A percentile compares a stretch with the other conserved stretches of the same genome.
These are phyloP conservation scores for Periphyllus acericola DNA, from an alignment of 2,888 invertebrate genomes.

Conservation along the genomic window DNA sequence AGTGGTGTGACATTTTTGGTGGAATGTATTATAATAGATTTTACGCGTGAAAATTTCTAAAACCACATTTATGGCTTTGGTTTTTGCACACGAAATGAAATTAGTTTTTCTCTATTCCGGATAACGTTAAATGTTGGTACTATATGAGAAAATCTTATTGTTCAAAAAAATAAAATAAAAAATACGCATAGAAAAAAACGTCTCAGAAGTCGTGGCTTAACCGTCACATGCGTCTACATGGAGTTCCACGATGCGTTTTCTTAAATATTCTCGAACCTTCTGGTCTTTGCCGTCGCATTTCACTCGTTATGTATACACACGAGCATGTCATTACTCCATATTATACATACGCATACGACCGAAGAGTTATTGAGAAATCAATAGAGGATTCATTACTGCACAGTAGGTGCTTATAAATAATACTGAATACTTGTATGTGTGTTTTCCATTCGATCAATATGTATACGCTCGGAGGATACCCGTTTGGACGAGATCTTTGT, in stretches of 20 bases:
- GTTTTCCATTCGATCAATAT: constrained; percentile 10
- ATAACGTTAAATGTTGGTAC: background rate
- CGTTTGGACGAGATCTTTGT: constrained; percentile 23
- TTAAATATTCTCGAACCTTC: background rate
- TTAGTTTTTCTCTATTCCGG: too few species aligned
- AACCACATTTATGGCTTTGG: too few species aligned
- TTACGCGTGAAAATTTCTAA: too few species aligned
- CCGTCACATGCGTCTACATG: background rate
- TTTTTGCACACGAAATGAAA: too few species aligned
- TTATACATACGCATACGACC: background rate
- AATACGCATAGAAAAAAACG: background rate
- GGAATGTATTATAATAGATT: too few species aligned
- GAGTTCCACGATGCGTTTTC: background rate
- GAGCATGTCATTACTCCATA: background rate
- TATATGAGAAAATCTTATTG: background rate
- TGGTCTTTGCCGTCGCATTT: constrained; percentile 3
- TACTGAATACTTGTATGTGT: background rate
- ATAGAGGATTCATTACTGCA: constrained; percentile 10
- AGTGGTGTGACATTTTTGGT: background rate
- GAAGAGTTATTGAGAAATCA: constrained; percentile 17
- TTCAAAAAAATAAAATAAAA: background rate
- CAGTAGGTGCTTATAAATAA: constrained; percentile 23
- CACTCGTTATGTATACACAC: background rate
- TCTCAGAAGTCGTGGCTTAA: background rate
- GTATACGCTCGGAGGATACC: constrained; percentile 11